Percentiles rank a stretch among this genome's conserved stretches.
phyloP scores from a whole-genome alignment of 2,888 invertebrate species.

The Bruchidius siliquastri region DNA sequence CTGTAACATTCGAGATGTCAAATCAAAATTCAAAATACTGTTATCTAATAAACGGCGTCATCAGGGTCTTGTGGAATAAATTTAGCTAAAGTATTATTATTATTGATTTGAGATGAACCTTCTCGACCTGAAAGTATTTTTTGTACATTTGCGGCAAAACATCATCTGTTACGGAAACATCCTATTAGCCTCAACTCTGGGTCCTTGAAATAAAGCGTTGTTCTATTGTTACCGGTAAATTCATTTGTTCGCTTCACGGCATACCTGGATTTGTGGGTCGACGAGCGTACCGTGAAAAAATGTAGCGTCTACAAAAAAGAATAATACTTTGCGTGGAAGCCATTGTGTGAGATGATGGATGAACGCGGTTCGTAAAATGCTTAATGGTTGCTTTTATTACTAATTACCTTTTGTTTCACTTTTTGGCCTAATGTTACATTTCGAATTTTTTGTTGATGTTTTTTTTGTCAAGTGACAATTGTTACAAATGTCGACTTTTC shows the following conservation, averaged over 20 bases:
- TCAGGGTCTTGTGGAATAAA: no score
- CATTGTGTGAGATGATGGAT: conserved; percentile 16
- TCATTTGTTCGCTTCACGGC: conserved; percentile 12
- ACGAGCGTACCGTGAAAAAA: conserved; percentile 1
- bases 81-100: no score
- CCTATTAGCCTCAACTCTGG: conserved; percentile 12
- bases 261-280: conserved; percentile 20
- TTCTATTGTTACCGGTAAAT: conserved; percentile 12
- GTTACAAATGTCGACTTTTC: not conserved
- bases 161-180: conserved; percentile 12
- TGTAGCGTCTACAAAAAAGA: not conserved
- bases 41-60: no score
- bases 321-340: not conserved
- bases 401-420: conserved; percentile 8
- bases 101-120: no score
- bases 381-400: conserved; percentile 13
- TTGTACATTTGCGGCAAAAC: not conserved
- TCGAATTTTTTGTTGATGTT: not conserved
- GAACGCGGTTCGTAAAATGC: conserved; percentile 13
- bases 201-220: conserved; percentile 7
- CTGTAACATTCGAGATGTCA: no score
- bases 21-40: no score
- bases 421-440: conserved; percentile 4
- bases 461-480: not conserved
- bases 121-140: no score